Evolutionary conservation across 2,888 invertebrate species (phyloP).

Genomic region (Lysandra bellargus): DNA sequence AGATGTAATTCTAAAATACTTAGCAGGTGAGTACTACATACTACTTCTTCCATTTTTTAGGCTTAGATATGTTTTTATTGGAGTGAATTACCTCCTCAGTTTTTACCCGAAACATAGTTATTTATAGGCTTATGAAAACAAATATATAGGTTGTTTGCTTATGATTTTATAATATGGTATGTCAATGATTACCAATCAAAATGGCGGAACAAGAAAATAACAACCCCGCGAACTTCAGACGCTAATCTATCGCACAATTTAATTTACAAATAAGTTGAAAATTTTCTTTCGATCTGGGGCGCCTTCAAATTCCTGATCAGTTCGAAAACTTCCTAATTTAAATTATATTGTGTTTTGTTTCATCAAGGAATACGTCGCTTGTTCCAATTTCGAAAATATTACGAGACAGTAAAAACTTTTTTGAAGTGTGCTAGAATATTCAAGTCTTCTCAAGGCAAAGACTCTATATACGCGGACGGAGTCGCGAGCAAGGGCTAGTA

Average conservation of each 20-base stretch:
- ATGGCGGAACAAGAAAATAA: constrained; percentile 41
- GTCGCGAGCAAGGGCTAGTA: too few relatives aligned
- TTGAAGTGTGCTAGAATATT: background rate
- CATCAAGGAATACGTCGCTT: background rate
- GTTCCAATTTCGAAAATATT: background rate
- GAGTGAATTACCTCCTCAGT: too few relatives aligned
- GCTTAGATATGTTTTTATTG: too few relatives aligned
- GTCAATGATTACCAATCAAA: constrained; percentile 35
- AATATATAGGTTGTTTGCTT: background rate
- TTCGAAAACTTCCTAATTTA: background rate
- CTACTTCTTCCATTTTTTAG: too few relatives aligned
- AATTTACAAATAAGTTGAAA: constrained; percentile 79
- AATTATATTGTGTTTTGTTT: background rate
- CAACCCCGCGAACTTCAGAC: constrained; percentile 71
- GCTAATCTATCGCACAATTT: constrained; percentile 73
- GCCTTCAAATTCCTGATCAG: constrained; percentile 8
- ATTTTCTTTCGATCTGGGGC: constrained; percentile 63
- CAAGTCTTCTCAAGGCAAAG: background rate
- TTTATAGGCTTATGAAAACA: background rate
- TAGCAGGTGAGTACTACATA: too few relatives aligned
- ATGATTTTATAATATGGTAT: background rate
- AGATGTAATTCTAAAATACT: too few relatives aligned
- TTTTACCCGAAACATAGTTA: too few relatives aligned
- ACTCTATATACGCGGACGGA: too few relatives aligned
- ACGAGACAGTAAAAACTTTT: background rate